A percentile compares a stretch with the other conserved stretches of the same genome.
phyloP scores from a whole-genome alignment of 37 sponge, comb jelly and placozoan genomes.

The Theonella swinhoei region DNA sequence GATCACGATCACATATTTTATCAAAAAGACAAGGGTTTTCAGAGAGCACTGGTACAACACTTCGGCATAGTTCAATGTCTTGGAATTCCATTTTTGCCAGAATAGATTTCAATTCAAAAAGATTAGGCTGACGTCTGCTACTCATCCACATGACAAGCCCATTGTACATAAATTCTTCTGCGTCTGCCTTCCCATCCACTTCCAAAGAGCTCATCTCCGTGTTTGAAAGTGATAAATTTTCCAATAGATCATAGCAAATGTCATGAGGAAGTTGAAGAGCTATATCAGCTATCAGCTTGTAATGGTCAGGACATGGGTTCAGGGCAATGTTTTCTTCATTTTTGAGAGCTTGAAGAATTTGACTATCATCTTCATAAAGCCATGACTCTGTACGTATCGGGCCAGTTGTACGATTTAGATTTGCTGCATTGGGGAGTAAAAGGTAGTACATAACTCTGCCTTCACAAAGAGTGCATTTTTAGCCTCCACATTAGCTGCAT shows the following conservation, averaged over 20 bases:
- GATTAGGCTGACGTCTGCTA: not conserved
- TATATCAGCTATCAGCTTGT: not conserved
- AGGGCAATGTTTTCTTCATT: not conserved
- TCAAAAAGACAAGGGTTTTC: not conserved
- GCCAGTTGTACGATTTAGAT: too few relatives aligned
- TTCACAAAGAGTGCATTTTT: too few relatives aligned
- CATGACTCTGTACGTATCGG: not conserved
- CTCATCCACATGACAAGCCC: not conserved
- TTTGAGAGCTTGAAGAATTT: not conserved
- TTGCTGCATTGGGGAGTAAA: too few relatives aligned
- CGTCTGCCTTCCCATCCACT: not conserved
- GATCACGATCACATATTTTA: not conserved
- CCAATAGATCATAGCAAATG: not conserved
- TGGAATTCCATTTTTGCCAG: not conserved
- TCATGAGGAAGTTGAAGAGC: not conserved
- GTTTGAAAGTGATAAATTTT: not conserved
- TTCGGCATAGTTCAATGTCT: not conserved
- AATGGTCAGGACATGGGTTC: not conserved
- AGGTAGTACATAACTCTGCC: too few relatives aligned
- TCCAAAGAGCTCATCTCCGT: not conserved
- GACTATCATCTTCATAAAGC: not conserved
- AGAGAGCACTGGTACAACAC: not conserved
- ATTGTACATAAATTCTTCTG: not conserved
- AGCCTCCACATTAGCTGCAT: too few relatives aligned
- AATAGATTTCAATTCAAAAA: not conserved